These are phyloP conservation scores for Crotalus adamanteus DNA, from an alignment of 2,797 vertebrate genomes.

Conservation along the genomic window DNA sequence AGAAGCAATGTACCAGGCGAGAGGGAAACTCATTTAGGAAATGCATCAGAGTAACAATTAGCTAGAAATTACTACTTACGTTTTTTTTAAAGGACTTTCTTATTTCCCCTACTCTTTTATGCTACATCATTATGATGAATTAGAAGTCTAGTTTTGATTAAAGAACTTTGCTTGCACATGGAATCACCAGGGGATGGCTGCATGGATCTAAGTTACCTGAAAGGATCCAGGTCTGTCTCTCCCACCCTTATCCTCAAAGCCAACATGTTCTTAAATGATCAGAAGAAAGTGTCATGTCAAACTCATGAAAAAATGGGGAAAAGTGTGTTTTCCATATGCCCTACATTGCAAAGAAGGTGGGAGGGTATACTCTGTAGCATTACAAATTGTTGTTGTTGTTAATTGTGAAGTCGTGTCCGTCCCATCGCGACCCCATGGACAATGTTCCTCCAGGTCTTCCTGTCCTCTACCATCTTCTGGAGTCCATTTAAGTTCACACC, in stretches of 20 bases:
- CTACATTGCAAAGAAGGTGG: background rate
- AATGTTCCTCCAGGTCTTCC: no score
- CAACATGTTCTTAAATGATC: background rate
- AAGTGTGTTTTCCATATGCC: background rate
- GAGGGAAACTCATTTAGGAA: background rate
- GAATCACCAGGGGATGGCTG: background rate
- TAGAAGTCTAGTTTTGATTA: background rate
- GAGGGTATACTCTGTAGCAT: background rate
- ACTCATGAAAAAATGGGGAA: background rate
- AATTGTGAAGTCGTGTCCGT: no score
- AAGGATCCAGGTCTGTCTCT: background rate
- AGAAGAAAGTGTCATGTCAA: background rate
- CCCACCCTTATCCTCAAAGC: background rate
- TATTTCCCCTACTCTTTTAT: background rate
- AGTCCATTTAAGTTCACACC: no score
- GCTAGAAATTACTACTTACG: background rate
- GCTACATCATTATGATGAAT: background rate
- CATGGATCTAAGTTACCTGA: background rate
- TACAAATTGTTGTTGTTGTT: no score
- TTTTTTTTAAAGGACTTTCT: background rate
- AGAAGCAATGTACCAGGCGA: background rate
- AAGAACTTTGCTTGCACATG: background rate
- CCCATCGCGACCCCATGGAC: no score
- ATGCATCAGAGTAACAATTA: background rate
- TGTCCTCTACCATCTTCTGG: no score